These are phyloP conservation scores for Zapornia atra DNA, from an alignment of 2,113 vertebrate species.

Conservation along the genomic window DNA sequence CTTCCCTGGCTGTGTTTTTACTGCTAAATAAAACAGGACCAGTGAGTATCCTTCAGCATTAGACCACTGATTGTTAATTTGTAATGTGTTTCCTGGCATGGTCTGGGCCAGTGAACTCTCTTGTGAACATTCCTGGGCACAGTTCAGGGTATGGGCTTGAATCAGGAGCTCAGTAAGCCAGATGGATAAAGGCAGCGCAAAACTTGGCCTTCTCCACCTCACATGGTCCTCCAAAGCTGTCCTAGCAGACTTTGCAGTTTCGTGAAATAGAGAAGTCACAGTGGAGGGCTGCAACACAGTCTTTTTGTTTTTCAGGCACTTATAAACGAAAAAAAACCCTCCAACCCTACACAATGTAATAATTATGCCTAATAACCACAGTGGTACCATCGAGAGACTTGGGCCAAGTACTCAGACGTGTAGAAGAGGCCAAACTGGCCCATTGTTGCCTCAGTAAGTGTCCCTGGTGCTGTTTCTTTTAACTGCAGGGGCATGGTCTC, in stretches of 20 bases:
- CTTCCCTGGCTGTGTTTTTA: not conserved
- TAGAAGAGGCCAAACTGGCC: not conserved
- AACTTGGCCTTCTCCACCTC: fast-evolving
- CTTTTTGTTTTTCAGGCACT: not conserved
- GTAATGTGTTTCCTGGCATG: not conserved
- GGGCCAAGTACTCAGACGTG: not conserved
- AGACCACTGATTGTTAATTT: not conserved
- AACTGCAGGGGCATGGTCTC: not conserved
- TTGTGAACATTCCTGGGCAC: not conserved
- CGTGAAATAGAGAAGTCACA: not conserved
- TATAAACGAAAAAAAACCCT: not conserved
- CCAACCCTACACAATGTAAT: not conserved
- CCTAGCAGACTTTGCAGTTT: not conserved
- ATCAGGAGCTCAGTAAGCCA: not conserved
- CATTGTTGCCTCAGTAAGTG: not conserved
- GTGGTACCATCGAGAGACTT: not conserved
- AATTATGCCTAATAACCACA: not conserved
- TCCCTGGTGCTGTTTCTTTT: not conserved
- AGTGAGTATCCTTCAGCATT: not conserved
- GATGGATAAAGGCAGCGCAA: not conserved
- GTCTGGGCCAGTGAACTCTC: not conserved
- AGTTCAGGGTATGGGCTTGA: not conserved
- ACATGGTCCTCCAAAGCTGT: not conserved
- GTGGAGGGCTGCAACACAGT: not conserved
- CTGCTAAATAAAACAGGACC: not conserved